A percentile compares a stretch with the other conserved stretches of the same genome.
Conservation (phyloP, 2,888 invertebrate genomes). For the Drosophila tanythrix region DNA sequence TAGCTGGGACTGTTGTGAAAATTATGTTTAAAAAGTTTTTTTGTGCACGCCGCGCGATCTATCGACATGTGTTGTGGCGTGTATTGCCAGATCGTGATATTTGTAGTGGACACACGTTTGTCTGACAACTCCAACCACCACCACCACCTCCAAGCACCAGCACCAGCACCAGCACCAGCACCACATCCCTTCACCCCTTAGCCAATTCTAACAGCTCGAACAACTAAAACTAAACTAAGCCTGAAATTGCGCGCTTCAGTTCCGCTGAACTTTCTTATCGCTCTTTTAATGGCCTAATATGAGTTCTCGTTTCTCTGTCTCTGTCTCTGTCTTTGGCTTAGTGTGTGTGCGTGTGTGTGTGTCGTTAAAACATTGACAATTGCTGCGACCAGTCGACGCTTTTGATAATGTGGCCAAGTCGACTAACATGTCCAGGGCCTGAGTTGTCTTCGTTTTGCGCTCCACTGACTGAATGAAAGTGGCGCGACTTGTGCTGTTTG, state of each 20-base stretch:
- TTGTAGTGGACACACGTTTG: slow-evolving; percentile 77
- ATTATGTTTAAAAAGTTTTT: slow-evolving; percentile 65
- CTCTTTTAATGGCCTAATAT: slow-evolving; percentile 80
- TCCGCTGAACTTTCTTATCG: slow-evolving; percentile 81
- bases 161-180: not conserved
- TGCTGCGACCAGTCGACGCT: slow-evolving; percentile 67
- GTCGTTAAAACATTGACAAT: slow-evolving; percentile 67
- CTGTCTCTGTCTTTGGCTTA: not conserved
- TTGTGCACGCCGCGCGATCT: slow-evolving; percentile 67
- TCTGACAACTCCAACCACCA: slow-evolving; percentile 20
- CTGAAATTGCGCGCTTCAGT: slow-evolving; percentile 80
- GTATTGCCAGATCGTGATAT: slow-evolving; percentile 77
- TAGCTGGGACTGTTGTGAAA: slow-evolving; percentile 43
- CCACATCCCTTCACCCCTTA: not conserved
- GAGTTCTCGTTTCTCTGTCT: slow-evolving; percentile 54
- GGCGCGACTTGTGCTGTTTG: slow-evolving; percentile 41
- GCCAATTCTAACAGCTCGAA: slow-evolving; percentile 11
- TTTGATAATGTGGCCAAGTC: slow-evolving; percentile 63
- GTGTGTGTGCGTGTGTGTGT: slow-evolving; percentile 24
- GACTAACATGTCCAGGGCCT: slow-evolving; percentile 48
- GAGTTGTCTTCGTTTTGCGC: slow-evolving; percentile 63
- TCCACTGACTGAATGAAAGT: slow-evolving; percentile 76
- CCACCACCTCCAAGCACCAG: not conserved
- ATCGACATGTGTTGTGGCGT: slow-evolving; percentile 71
- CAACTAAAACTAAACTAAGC: slow-evolving; percentile 70